A percentile compares a stretch with the other conserved stretches of the same genome.
phyloP scores from a whole-genome alignment of 2,797 vertebrate genomes.

The Anguilla megastoma region DNA sequence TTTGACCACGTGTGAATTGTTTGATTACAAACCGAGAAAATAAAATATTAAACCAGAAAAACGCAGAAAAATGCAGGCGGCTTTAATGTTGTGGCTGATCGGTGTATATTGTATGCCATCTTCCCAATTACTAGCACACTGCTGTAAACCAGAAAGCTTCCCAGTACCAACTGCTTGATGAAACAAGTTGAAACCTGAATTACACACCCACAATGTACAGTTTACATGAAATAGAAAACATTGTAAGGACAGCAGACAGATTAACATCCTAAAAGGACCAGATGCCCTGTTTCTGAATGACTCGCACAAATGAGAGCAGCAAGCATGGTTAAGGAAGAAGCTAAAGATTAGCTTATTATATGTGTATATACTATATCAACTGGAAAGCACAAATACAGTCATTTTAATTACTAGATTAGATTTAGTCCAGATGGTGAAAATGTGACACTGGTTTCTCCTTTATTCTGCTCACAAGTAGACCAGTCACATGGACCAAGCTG shows the following conservation, averaged over 20 bases:
- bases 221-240: background rate
- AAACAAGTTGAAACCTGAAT: background rate
- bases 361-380: background rate
- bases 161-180: background rate
- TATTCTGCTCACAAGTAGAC: background rate
- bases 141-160: background rate
- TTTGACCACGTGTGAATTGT: too few relatives aligned
- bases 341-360: background rate
- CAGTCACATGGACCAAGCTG: conserved; percentile 40
- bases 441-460: conserved; percentile 35
- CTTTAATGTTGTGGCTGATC: too few relatives aligned
- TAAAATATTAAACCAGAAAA: too few relatives aligned
- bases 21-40: too few relatives aligned
- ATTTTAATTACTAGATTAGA: conserved; percentile 33
- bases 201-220: background rate
- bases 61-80: too few relatives aligned
- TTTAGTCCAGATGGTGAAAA: conserved; percentile 34
- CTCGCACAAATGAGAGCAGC: background rate
- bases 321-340: background rate
- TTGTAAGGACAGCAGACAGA: background rate
- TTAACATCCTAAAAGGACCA: background rate
- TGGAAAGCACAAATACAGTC: background rate
- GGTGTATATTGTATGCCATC: background rate
- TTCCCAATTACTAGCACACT: background rate
- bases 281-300: background rate